Conservation (phyloP, 2,888 invertebrate genomes). For the Rhagium mordax region DNA sequence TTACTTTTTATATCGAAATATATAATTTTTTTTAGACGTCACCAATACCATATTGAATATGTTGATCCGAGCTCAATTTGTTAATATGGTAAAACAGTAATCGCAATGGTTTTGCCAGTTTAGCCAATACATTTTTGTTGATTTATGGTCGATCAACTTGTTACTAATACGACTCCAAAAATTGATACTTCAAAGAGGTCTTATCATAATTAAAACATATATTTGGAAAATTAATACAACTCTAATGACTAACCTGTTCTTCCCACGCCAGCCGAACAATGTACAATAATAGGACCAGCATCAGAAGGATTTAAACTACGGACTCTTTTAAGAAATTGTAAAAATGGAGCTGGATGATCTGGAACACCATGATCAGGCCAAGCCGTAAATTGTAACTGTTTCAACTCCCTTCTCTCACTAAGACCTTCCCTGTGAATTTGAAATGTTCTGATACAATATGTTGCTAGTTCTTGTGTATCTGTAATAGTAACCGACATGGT, state of each 20-base stretch:
- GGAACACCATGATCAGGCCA: conserved; percentile 99
- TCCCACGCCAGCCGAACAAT: conserved; percentile 84
- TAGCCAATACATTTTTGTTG: too few relatives aligned
- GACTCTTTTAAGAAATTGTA: conserved; percentile 96
- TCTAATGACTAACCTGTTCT: conserved; percentile 65
- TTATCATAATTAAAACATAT: too few relatives aligned
- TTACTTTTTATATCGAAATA: too few relatives aligned
- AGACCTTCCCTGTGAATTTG: conserved; percentile 86
- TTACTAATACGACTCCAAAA: too few relatives aligned
- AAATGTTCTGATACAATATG: conserved; percentile 98
- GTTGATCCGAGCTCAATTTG: too few relatives aligned
- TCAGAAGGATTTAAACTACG: conserved; percentile 92
- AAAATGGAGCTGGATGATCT: conserved; percentile 98
- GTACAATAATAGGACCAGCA: conserved; percentile 94
- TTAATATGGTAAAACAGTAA: too few relatives aligned
- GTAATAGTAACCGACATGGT: conserved; percentile 94
- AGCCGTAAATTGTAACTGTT: conserved; percentile 98
- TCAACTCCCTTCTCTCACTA: conserved; percentile 92
- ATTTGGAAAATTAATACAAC: not conserved
- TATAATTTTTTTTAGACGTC: too few relatives aligned
- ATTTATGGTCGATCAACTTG: too few relatives aligned
- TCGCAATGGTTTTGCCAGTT: too few relatives aligned
- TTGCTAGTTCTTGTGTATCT: conserved; percentile 97
- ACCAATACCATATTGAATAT: too few relatives aligned
- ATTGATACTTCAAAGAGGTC: too few relatives aligned